Evolutionary conservation across 2,888 invertebrate species (phyloP).

Genomic region (Hofmannophila pseudospretella): DNA sequence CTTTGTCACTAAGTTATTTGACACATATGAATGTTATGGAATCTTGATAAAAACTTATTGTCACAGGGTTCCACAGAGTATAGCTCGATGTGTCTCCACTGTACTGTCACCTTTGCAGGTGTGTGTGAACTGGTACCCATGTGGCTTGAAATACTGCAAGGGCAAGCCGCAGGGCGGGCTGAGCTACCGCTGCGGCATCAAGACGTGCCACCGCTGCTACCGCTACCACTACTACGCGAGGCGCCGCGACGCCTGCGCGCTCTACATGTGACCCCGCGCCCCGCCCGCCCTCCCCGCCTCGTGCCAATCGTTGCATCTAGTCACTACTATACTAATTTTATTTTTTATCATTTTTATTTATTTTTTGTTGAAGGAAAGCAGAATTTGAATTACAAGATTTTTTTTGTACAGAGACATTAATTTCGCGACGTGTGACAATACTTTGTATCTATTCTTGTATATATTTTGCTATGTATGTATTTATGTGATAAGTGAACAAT

Average conservation of each 20-base stretch:
- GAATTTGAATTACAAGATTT: too few relatives aligned
- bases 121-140: slow-evolving; percentile 97
- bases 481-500: slow-evolving; percentile 20
- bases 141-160: slow-evolving; percentile 96
- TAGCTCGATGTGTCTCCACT: too few relatives aligned
- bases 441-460: slow-evolving; percentile 34
- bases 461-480: slow-evolving; percentile 44
- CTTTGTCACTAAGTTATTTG: too few relatives aligned
- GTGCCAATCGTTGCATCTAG: slow-evolving; percentile 19
- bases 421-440: slow-evolving; percentile 29
- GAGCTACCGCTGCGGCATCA: slow-evolving; percentile 95
- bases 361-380: too few relatives aligned
- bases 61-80: too few relatives aligned
- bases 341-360: too few relatives aligned
- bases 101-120: too few relatives aligned
- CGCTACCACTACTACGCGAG: slow-evolving; percentile 91
- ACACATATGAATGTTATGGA: too few relatives aligned
- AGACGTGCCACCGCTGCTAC: slow-evolving; percentile 94
- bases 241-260: slow-evolving; percentile 81
- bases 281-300: background rate
- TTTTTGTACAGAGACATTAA: slow-evolving; percentile 16
- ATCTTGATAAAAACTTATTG: too few relatives aligned
- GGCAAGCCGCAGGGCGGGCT: slow-evolving; percentile 82
- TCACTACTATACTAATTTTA: slow-evolving; percentile 20
- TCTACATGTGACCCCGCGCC: slow-evolving; percentile 49